Conservation (phyloP, 1,140 invertebrate genomes). For the Macrobrachium nipponense region DNA sequence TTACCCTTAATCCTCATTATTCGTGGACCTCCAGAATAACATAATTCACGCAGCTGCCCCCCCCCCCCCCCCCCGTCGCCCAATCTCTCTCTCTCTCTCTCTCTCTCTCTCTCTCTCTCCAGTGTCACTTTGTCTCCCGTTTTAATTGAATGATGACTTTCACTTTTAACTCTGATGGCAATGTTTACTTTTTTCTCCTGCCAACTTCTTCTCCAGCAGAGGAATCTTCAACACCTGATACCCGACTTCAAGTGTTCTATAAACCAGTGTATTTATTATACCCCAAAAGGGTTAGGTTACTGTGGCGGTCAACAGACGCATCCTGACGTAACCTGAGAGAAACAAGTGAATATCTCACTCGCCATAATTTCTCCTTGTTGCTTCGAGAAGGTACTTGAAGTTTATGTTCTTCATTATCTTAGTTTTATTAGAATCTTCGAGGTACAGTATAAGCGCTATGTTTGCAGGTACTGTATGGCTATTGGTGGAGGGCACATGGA, state of each 20-base stretch:
- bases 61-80: background rate
- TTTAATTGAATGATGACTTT: no score
- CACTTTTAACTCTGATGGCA: background rate
- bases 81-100: constrained; percentile 5
- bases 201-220: background rate
- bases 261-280: background rate
- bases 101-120: background rate
- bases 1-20: background rate
- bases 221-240: background rate
- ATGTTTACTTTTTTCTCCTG: background rate
- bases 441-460: no score
- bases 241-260: background rate
- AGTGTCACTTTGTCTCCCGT: no score
- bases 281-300: background rate
- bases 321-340: background rate
- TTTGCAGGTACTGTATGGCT: no score
- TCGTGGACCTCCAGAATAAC: background rate
- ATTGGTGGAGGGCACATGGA: no score
- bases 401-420: no score
- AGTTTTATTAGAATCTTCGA: no score
- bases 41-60: background rate
- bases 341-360: background rate
- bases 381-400: no score
- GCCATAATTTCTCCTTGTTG: no score
- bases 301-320: background rate